Conservation (phyloP, 2,797 vertebrate genomes). For the Crenuchus spilurus region DNA sequence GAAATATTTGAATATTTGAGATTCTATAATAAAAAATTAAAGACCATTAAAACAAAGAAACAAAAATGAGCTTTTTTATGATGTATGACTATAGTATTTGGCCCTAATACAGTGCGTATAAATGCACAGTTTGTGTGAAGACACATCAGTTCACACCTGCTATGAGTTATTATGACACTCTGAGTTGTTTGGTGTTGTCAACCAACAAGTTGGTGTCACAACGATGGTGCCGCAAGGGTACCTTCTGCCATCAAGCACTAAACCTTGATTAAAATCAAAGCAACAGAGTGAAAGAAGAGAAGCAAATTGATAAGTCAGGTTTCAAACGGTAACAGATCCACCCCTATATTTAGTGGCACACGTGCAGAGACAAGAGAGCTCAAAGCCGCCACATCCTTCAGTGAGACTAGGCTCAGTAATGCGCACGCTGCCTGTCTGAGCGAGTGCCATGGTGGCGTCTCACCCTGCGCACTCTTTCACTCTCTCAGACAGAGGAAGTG, state of each 20-base stretch:
- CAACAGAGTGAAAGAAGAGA: constrained; percentile 39
- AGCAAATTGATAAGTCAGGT: constrained; percentile 56
- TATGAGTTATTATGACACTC: constrained; percentile 8
- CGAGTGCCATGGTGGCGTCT: constrained; percentile 34
- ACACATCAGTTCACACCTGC: constrained; percentile 1
- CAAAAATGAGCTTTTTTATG: too few species aligned
- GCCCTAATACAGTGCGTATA: too few species aligned
- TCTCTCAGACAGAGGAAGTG: constrained; percentile 57
- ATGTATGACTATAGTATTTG: too few species aligned
- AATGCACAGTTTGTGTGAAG: too few species aligned
- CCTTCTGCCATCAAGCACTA: constrained; percentile 27
- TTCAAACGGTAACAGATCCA: constrained; percentile 53
- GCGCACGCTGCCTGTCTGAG: constrained; percentile 46
- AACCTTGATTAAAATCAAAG: constrained; percentile 63
- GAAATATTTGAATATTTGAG: too few species aligned
- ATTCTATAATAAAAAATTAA: too few species aligned
- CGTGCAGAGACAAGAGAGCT: constrained; percentile 46
- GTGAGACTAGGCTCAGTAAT: constrained; percentile 25
- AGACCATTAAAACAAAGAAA: too few species aligned
- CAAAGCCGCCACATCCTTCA: constrained; percentile 60
- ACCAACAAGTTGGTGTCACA: constrained; percentile 36
- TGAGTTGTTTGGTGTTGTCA: constrained; percentile 35
- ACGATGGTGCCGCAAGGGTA: constrained; percentile 29
- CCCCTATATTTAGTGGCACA: constrained; percentile 48
- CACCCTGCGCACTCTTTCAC: constrained; percentile 44